Conservation (phyloP, 2,797 vertebrate species). For the Intellagama lesueurii region DNA sequence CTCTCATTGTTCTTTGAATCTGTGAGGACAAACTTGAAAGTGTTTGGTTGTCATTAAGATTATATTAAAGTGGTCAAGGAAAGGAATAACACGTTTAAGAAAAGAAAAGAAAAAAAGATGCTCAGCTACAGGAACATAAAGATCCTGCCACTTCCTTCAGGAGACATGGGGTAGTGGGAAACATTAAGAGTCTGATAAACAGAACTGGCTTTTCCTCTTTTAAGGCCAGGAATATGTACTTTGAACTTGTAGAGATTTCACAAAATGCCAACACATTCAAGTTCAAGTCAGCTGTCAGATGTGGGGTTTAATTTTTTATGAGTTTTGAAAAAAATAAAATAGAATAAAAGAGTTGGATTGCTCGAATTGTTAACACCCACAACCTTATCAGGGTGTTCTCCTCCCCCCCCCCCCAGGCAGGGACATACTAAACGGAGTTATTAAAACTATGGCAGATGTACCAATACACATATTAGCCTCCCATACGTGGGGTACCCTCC, state of each 20-base stretch:
- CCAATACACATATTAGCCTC: constrained; percentile 16
- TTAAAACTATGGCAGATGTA: constrained; percentile 14
- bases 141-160: constrained; percentile 44
- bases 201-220: constrained; percentile 58
- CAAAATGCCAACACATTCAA: constrained; percentile 66
- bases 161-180: constrained; percentile 38
- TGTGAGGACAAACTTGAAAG: constrained; percentile 62
- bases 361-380: constrained; percentile 25
- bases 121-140: constrained; percentile 54
- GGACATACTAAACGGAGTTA: background rate
- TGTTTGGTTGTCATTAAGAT: constrained; percentile 65
- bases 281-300: constrained; percentile 43
- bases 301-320: constrained; percentile 63
- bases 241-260: constrained; percentile 68
- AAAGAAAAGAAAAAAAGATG: constrained; percentile 21
- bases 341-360: background rate
- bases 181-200: constrained; percentile 59
- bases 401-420: no score
- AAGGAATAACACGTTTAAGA: constrained; percentile 33
- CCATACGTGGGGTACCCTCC: background rate
- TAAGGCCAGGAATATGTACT: constrained; percentile 66
- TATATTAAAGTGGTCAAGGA: constrained; percentile 56
- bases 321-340: constrained; percentile 17
- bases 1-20: constrained; percentile 58
- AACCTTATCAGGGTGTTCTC: background rate